phyloP scores from a whole-genome alignment of 1,140 invertebrate species.

The Eupristina koningsbergeri region DNA sequence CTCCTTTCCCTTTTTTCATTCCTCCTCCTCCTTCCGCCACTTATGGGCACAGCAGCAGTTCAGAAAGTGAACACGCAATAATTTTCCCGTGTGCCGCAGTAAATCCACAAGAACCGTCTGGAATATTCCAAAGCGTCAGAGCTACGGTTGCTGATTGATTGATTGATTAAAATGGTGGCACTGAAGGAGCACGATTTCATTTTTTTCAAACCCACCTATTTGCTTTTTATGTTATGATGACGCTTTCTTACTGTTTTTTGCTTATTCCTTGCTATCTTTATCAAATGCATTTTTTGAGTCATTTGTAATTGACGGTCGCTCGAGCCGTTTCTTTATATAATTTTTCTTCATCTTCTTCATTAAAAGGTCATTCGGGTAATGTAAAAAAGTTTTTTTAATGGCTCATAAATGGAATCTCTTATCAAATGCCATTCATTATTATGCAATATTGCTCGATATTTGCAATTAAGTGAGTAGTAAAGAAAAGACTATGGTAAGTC shows the following conservation, averaged over 20 bases:
- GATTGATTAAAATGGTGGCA: conserved; percentile 30
- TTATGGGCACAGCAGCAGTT: conserved; percentile 20
- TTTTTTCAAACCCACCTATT: background rate
- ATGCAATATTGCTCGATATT: background rate
- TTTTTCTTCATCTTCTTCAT: background rate
- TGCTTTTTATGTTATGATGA: background rate
- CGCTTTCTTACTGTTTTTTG: background rate
- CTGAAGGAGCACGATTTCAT: background rate
- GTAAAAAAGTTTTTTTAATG: background rate
- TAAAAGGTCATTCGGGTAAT: background rate
- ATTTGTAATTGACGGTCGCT: background rate
- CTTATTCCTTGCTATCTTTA: background rate
- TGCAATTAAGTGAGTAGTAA: background rate
- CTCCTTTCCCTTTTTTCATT: background rate
- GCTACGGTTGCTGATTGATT: conserved; percentile 29
- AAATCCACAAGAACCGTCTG: conserved; percentile 37
- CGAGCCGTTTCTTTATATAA: background rate
- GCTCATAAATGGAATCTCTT: background rate
- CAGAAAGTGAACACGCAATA: conserved; percentile 33
- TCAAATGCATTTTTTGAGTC: background rate
- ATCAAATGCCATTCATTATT: background rate
- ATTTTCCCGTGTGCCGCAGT: conserved; percentile 17
- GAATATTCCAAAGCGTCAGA: conserved; percentile 32
- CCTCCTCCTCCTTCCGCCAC: conserved; percentile 9
- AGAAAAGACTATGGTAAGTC: background rate